Evolutionary conservation across 2,113 vertebrate genomes (phyloP), one percentile per base, ranked within the genome.

Genomic region (Elephantulus edwardii): DNA sequence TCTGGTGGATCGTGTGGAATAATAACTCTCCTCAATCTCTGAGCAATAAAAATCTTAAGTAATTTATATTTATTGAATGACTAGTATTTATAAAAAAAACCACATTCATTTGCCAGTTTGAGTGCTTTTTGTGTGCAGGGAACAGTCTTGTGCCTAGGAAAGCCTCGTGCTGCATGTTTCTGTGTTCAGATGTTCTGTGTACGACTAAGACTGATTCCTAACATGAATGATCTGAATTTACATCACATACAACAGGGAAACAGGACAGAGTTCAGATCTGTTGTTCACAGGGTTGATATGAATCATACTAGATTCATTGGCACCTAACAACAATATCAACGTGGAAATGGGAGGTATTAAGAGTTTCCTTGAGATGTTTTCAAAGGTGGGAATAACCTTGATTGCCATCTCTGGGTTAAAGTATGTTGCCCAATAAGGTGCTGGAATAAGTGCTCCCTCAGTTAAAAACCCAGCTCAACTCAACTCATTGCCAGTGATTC

Each of bases 161-260:
- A 2, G 11, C 3, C 26, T 22, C 4, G 44, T 6, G 3, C 48
- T 1, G 17, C 14, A 4, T 16, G 4, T 28, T 38, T n/a, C n/a
- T n/a, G n/a, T n/a, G n/a, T n/a, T 30, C 20, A n/a, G 3, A 38
- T 35, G 3, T 38, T 16, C 40, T 5, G 3, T 40, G 30, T 66
- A 11, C 40, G 38, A 28, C 8, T 26, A 46, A n/a, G 26, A 40
- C 19, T 82, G 60, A 42, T 33, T 58, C 77, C 82, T 62, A 40
- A 88, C n/a, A n/a, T n/a, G n/a, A 33, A 42, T 76, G 28, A 13
- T 14, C 12, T 54, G 14, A 64, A 64, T 38, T 54, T 35, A 46
- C 52, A 48, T 64, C 38, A 75, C 48, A 11, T 40, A 46, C 9
- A 46, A 50, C 22, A 28, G 58, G 40, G 68, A 76, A 75, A 48